phyloP scores from a whole-genome alignment of 2,888 invertebrate genomes.

The Machimus atricapillus region DNA sequence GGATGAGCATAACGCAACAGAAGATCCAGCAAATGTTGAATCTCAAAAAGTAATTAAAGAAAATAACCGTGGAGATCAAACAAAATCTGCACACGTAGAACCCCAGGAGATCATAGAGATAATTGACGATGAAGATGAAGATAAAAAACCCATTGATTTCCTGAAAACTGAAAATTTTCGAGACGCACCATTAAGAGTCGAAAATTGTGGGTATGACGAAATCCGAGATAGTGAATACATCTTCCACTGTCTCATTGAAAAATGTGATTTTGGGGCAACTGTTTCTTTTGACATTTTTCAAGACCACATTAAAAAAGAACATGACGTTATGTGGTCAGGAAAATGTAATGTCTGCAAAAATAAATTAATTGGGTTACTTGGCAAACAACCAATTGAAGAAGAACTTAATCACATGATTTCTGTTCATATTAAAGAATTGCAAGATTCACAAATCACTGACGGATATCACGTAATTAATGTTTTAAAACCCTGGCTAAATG shows the following conservation, averaged over 20 bases:
- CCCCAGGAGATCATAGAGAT: not conserved
- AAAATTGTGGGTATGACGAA: not conserved
- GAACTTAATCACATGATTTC: slow-evolving; percentile 1
- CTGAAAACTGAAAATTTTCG: not conserved
- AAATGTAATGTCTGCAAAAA: not conserved
- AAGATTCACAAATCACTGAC: not conserved
- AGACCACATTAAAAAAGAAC: not conserved
- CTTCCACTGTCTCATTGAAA: not conserved
- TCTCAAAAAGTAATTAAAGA: not conserved
- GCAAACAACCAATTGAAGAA: not conserved
- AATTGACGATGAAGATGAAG: not conserved
- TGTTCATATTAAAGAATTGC: not conserved
- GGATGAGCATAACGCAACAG: not conserved
- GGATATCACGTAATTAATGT: not conserved
- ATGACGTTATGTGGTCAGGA: not conserved
- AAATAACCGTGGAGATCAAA: not conserved
- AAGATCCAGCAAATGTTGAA: not conserved
- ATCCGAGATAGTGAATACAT: not conserved
- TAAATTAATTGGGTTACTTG: not conserved
- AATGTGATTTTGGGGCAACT: not conserved
- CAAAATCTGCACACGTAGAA: not conserved
- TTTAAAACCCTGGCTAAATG: slow-evolving; percentile 6
- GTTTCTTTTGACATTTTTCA: not conserved
- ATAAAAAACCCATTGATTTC: not conserved
- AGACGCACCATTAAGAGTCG: not conserved